Conservation (phyloP, 64 coral and sea anemone genomes). For the Montipora sp. region DNA sequence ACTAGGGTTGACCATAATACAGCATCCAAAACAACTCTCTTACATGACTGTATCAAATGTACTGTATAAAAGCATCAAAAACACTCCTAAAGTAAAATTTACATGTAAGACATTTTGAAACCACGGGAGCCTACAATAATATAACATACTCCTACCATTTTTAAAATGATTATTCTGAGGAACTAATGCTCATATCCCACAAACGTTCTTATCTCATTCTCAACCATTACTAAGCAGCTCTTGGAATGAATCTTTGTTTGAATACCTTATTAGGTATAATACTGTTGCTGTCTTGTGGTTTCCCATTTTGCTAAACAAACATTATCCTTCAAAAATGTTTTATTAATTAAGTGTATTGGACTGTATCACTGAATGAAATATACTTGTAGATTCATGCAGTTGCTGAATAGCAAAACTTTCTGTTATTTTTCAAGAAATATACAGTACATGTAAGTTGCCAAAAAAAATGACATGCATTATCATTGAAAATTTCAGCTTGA, state of each 20-base stretch:
- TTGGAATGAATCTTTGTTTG: constrained; percentile 50
- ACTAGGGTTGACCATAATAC: background rate
- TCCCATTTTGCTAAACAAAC: constrained; percentile 30
- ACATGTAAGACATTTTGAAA: background rate
- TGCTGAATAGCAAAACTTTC: background rate
- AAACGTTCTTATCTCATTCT: background rate
- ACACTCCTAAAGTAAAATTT: no score
- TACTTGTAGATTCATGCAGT: background rate
- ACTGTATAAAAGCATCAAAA: no score
- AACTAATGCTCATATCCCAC: background rate
- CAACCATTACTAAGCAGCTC: background rate
- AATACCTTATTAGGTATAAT: constrained; percentile 40
- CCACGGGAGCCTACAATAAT: background rate
- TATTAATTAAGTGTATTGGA: constrained; percentile 22
- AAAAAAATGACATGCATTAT: no score
- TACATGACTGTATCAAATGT: no score
- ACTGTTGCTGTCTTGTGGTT: constrained; percentile 21
- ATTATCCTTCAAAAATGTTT: background rate
- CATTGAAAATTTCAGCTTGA: no score
- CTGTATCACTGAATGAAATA: background rate
- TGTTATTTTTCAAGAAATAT: background rate
- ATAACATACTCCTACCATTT: constrained; percentile 3
- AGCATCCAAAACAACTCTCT: background rate
- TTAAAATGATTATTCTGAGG: background rate
- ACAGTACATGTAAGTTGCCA: no score